A percentile compares a stretch with the other conserved stretches of the same genome.
Conservation (phyloP, 2,888 invertebrate genomes). For the Drosophila koepferae region DNA sequence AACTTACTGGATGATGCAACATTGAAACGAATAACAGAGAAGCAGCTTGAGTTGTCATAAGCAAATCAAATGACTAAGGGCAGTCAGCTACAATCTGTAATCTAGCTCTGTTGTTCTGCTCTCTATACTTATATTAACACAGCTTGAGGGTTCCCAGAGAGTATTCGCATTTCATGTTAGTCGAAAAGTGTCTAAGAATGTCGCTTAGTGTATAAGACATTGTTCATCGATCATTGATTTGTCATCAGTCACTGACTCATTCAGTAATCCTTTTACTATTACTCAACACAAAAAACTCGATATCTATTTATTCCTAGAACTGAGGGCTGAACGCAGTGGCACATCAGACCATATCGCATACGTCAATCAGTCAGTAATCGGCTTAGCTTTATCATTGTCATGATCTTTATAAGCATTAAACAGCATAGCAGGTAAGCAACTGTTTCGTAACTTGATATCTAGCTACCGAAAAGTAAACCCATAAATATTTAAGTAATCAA, state of each 20-base stretch:
- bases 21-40: too few relatives aligned
- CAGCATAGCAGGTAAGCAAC: not conserved
- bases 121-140: not conserved
- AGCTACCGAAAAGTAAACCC: not conserved
- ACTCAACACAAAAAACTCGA: not conserved
- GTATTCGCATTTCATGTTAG: not conserved
- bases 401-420: not conserved
- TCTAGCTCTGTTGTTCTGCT: not conserved
- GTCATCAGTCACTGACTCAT: slow-evolving; percentile 1
- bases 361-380: not conserved
- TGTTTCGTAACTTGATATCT: not conserved
- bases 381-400: not conserved
- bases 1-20: too few relatives aligned
- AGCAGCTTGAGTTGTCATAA: too few relatives aligned
- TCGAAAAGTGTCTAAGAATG: not conserved
- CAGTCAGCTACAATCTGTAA: not conserved
- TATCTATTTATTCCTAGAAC: not conserved
- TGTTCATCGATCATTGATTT: not conserved
- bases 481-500: not conserved
- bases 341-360: not conserved
- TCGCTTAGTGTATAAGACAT: not conserved
- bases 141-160: not conserved
- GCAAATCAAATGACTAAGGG: too few relatives aligned
- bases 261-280: not conserved
- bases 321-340: not conserved